phyloP scores from a whole-genome alignment of 2,113 vertebrate species.

The Tetrao urogallus region DNA sequence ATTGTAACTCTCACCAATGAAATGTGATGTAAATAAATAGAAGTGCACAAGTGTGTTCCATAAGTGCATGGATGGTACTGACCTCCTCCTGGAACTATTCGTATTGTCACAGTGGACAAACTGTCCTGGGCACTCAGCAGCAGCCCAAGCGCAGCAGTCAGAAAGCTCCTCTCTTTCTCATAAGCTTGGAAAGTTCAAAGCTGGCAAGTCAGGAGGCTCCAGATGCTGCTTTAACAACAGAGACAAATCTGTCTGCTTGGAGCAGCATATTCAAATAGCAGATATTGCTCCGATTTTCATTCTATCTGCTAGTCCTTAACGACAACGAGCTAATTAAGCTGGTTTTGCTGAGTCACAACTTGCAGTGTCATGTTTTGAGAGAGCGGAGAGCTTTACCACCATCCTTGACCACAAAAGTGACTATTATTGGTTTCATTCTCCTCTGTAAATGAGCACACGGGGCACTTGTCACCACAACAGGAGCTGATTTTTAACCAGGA shows the following conservation, averaged over 20 bases:
- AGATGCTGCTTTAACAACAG: conserved; percentile 26
- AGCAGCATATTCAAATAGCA: conserved; percentile 37
- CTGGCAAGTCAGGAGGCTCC: conserved; percentile 9
- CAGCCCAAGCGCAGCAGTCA: neutral
- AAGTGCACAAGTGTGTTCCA: neutral
- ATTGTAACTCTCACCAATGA: neutral
- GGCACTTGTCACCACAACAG: neutral
- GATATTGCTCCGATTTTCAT: neutral
- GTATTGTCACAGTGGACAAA: neutral
- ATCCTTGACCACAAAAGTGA: neutral
- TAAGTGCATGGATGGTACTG: neutral
- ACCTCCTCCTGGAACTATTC: neutral
- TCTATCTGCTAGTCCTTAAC: conserved; percentile 1
- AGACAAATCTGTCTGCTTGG: conserved; percentile 11
- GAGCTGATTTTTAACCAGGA: neutral
- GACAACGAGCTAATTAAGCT: neutral
- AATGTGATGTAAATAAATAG: neutral
- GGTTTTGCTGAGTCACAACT: neutral
- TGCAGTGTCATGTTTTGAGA: neutral
- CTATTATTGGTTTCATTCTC: neutral
- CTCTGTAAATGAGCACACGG: neutral
- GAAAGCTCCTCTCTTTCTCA: neutral
- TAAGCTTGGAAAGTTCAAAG: conserved; percentile 1
- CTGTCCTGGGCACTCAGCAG: neutral
- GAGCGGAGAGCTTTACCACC: neutral